These are phyloP conservation scores for Magallana nippona DNA, from an alignment of 2,888 invertebrate species.

Conservation along the genomic window DNA sequence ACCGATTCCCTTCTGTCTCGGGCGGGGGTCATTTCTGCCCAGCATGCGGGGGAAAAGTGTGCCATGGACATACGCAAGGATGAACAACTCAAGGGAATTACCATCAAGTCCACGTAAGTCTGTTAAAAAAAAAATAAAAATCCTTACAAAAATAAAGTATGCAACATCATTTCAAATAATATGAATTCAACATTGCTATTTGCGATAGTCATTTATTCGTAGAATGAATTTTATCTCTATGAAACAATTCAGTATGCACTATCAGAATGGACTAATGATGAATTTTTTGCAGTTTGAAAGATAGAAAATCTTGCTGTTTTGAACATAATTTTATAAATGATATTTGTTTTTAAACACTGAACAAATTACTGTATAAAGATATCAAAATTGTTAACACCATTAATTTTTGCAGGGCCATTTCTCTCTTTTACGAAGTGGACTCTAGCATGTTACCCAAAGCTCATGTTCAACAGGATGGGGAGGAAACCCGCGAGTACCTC, in stretches of 20 bases:
- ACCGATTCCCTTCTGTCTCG: slow-evolving; percentile 99
- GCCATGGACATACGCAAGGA: slow-evolving; percentile 99
- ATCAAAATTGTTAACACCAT: not conserved
- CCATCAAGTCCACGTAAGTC: slow-evolving; percentile 99
- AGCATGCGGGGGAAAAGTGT: slow-evolving; percentile 98
- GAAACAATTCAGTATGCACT: too few relatives aligned
- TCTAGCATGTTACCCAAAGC: slow-evolving; percentile 73
- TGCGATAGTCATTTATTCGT: too few relatives aligned
- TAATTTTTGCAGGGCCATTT: slow-evolving; percentile 90
- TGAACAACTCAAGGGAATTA: slow-evolving; percentile 99
- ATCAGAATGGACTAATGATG: too few relatives aligned
- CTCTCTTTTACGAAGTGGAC: slow-evolving; percentile 98
- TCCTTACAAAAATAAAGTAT: not conserved
- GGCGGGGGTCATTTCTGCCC: slow-evolving; percentile 99
- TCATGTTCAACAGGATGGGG: slow-evolving; percentile 83
- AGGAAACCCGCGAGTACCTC: slow-evolving; percentile 88
- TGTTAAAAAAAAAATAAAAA: not conserved
- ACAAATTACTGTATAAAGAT: not conserved
- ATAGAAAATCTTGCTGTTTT: too few relatives aligned
- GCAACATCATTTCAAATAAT: too few relatives aligned
- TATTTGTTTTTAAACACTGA: too few relatives aligned
- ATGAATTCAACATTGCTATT: too few relatives aligned
- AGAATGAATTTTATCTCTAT: too few relatives aligned
- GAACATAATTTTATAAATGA: too few relatives aligned
- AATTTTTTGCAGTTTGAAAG: too few relatives aligned